Base-by-base conservation (phyloP, 1,140 invertebrate genomes). In the Panagrolaimus sp. region DNA sequence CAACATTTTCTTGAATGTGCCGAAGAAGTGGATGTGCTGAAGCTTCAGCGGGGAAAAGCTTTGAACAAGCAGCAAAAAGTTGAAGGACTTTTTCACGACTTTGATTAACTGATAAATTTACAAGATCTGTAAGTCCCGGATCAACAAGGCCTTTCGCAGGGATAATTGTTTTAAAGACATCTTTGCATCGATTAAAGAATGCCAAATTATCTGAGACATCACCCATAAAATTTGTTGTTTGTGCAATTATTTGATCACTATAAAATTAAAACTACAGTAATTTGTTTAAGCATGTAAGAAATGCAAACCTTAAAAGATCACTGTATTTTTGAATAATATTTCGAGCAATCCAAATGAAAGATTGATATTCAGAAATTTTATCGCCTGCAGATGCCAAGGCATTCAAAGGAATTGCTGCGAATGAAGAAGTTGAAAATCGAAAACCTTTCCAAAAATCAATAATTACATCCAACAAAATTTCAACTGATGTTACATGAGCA, bases 101-200 rank as follows among this genome's bases (percentile, higher is more conserved):
- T 21, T 58, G 21, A 12, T 26, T 21, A 10, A 28, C 28, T 17
- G 21, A 21, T 21, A 58, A 28, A 58, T 28, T 21, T 8, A 58
- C 52, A 21, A 58, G 21, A 26, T 58, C 21, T n/a, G 66, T 17
- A 24, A 67, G n/a, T 6, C 17, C 47, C 2, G 66, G 66, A 43
- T 67, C 66, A 26, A 52, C 47, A 55, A 67, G 45, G 28, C 47
- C 66, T 12, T 47, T n/a, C 6, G 66, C 38, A 8, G 66, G 66
- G 28, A 47, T 67, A 14, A 67, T 32, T 5, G 17, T 28, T 48
- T 67, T 26, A 14, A 67, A 47, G 2, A 52, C 12, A 14, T 15
- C 17, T 24, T 21, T 24, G 21, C 21, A 9, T 9, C 17, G 52
- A 21, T 55, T 28, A 21, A 55, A 55, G 15, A 55, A 28, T 12